Conservation (phyloP, 2,113 vertebrate species). For the Labeo catla region DNA sequence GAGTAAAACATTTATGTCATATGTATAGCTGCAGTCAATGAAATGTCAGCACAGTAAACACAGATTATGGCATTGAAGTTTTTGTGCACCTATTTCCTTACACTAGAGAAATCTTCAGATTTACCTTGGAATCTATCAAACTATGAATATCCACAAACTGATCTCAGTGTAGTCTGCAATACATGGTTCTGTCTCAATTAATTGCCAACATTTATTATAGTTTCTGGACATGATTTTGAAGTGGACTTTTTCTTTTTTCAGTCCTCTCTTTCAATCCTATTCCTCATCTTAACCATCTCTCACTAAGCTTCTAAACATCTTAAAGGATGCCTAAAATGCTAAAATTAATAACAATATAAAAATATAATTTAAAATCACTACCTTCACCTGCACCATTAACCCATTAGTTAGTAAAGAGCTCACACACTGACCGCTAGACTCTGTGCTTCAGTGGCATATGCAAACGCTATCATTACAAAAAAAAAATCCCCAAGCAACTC, state of each 20-base stretch:
- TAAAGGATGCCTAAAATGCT: neutral
- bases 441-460: constrained; percentile 28
- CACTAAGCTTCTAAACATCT: neutral
- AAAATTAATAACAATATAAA: neutral
- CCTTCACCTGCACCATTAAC: neutral
- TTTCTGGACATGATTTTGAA: neutral
- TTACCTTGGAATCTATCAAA: neutral
- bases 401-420: constrained; percentile 16
- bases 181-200: neutral
- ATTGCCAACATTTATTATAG: neutral
- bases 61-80: neutral
- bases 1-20: neutral
- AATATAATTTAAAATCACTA: constrained; percentile 2
- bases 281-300: neutral
- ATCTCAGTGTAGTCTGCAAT: neutral
- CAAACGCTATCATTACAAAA: constrained; percentile 3
- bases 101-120: neutral
- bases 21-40: neutral
- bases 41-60: constrained; percentile 9
- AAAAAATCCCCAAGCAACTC: constrained; percentile 48
- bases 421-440: neutral
- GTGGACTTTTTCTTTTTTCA: neutral
- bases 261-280: neutral
- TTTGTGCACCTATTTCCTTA: neutral
- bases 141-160: neutral